Base-by-base conservation (phyloP, 2,888 invertebrate genomes). In the Noctua janthe region DNA sequence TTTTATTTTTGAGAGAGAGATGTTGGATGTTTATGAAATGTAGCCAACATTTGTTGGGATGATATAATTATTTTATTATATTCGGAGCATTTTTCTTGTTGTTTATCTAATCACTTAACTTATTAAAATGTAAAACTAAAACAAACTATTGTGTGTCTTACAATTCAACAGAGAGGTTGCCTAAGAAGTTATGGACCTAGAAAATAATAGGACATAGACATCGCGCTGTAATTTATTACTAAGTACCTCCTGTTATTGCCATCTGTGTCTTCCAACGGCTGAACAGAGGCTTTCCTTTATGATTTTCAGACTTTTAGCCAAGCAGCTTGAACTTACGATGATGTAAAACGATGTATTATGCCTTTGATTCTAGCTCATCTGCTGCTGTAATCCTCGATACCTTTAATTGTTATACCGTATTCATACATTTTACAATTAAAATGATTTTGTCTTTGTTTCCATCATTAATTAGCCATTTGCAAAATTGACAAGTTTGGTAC, bases 171-270 rank as follows among this genome's bases (percentile, higher is more conserved):
- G n/a, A 67, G 2, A 77, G 15, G 35, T 54, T 15, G 15, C 2
- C 13, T n/a, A 5, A 56, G 39, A 49, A 56, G 13, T 20, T 49
- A 20, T 6, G 35, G 4, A 23, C 39, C 11, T 35, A 56, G n/a
- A 39, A 56, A 80, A 74, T 66, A 66, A 73, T 67, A 73, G 10
- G 29, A 56, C 17, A 20, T 67, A 78, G 35, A 54, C 56, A 49
- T 23, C n/a, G n/a, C 43, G 51, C 15, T 35, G 1, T 74, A 67
- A 67, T 43, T 67, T 74, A 67, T 59, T 39, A 51, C 43, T 51
- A 43, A 35, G n/a, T 59, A 59, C 5, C 35, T 29, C 20, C 39
- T 75, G 29, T 67, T 59, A 81, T 54, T 75, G 59, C 51, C 35
- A 54, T n/a, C 43, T 81, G 51, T 59, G 35, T 75, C 79, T 54